phyloP scores from a whole-genome alignment of 35 echinoderm and acorn worm species.

The Patiria miniata region DNA sequence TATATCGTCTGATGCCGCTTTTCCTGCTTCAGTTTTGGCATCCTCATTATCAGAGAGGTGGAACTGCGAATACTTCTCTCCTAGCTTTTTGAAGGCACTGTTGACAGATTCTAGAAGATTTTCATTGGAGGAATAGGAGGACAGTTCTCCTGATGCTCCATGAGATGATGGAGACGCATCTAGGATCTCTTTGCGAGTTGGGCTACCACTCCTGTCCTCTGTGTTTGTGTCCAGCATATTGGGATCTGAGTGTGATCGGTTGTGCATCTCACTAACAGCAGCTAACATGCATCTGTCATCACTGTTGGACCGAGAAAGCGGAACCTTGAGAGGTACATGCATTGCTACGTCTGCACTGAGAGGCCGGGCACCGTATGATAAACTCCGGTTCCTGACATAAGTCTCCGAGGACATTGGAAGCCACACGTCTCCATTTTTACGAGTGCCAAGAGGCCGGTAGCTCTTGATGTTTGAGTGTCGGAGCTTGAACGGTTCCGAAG shows the following conservation, averaged over 20 bases:
- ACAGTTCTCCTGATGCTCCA: conserved; percentile 31
- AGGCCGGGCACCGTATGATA: conserved; percentile 23
- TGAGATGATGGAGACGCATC: conserved; percentile 10
- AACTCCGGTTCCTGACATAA: neutral
- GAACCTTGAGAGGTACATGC: conserved; percentile 41
- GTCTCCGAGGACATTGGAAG: conserved; percentile 37
- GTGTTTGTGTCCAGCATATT: conserved; percentile 51
- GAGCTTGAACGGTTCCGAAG: conserved; percentile 51
- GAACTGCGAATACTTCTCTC: conserved; percentile 54
- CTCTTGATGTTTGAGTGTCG: conserved; percentile 42
- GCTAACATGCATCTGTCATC: conserved; percentile 41
- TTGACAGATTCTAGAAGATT: conserved; percentile 72
- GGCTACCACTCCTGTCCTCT: conserved; percentile 38
- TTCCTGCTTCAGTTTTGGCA: conserved; percentile 37
- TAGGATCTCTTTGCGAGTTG: neutral
- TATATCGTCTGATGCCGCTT: neutral
- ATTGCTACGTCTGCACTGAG: conserved; percentile 42
- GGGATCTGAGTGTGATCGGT: conserved; percentile 43
- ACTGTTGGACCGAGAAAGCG: conserved; percentile 47
- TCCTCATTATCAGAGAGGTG: neutral
- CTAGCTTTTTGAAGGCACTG: conserved; percentile 70
- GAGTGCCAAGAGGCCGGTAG: conserved; percentile 34
- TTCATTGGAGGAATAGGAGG: conserved; percentile 60
- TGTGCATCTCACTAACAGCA: conserved; percentile 27
- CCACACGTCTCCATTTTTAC: conserved; percentile 58